Percentiles rank a stretch among this genome's conserved stretches.
phyloP scores from a whole-genome alignment of 1,140 invertebrate species.

The Eulimnadia texana region DNA sequence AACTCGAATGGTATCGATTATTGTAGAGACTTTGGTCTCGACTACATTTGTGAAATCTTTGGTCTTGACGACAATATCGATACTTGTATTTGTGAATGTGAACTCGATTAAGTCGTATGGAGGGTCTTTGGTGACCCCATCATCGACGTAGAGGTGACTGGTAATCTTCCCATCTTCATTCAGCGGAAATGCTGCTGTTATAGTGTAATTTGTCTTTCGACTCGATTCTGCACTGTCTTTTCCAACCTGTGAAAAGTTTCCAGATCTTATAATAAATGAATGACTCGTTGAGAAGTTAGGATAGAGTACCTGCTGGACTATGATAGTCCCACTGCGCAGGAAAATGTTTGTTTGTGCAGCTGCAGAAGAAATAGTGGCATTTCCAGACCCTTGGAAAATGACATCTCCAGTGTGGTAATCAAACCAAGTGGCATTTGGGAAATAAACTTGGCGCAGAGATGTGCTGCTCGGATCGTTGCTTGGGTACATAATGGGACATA shows the following conservation, averaged over 20 bases:
- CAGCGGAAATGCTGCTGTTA: slow-evolving; percentile 8
- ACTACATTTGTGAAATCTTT: background rate
- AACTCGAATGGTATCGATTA: background rate
- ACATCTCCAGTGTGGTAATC: slow-evolving; percentile 4
- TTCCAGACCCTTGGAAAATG: background rate
- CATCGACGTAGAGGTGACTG: slow-evolving; percentile 12
- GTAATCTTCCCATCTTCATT: background rate
- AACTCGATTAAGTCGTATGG: slow-evolving; percentile 10
- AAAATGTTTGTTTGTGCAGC: slow-evolving; percentile 1
- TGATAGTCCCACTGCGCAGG: background rate
- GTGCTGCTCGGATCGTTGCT: too few species aligned
- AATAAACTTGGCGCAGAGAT: slow-evolving; percentile 6
- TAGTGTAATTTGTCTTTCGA: background rate
- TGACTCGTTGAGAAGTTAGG: too few species aligned
- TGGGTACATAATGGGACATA: background rate
- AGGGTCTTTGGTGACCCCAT: background rate
- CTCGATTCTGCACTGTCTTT: background rate
- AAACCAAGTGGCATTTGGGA: slow-evolving; percentile 13
- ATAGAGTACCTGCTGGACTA: slow-evolving; percentile 5
- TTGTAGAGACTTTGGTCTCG: slow-evolving; percentile 4
- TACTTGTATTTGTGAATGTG: background rate
- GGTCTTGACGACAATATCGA: background rate
- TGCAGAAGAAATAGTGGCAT: background rate
- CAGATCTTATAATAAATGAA: too few species aligned
- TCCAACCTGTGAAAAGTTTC: too few species aligned